Percentiles rank a stretch among this genome's conserved stretches.
Evolutionary conservation across 2,113 vertebrate genomes (phyloP).

Genomic region (Hippocampus comes): DNA sequence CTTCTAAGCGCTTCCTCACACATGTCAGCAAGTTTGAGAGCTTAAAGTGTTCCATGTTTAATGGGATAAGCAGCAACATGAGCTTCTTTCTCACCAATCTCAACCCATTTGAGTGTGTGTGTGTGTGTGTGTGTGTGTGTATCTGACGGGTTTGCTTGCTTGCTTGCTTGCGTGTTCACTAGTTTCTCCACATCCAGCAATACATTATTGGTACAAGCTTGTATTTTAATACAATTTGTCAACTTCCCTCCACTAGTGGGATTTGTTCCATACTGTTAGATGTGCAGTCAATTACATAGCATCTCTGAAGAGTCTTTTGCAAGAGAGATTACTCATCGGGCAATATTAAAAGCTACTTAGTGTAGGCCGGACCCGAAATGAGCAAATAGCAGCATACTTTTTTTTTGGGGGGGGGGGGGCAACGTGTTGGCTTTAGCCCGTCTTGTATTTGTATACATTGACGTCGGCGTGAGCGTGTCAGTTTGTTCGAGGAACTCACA

Average conservation of each 20-base stretch:
- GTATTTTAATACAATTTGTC: conserved; percentile 81
- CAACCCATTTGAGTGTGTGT: conserved; percentile 70
- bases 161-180: too few relatives aligned
- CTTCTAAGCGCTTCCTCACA: conserved; percentile 53
- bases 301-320: conserved; percentile 78
- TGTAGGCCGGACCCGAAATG: conserved; percentile 64
- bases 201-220: too few relatives aligned
- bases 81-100: conserved; percentile 78
- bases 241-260: conserved; percentile 75
- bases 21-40: conserved; percentile 76
- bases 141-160: too few relatives aligned
- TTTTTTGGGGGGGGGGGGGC: not conserved
- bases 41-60: conserved; percentile 80
- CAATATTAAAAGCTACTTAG: conserved; percentile 78
- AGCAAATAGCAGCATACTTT: conserved; percentile 38
- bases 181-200: too few relatives aligned
- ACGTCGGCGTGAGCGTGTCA: not conserved
- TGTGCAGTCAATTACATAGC: conserved; percentile 81
- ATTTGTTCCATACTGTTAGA: conserved; percentile 85
- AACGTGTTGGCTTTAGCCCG: conserved; percentile 7
- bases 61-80: conserved; percentile 80
- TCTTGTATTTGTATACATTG: not conserved
- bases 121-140: conserved; percentile 24
- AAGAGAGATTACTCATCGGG: conserved; percentile 75
- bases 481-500: not conserved